A percentile compares a stretch with the other conserved stretches of the same genome.
Conservation (phyloP, 2,888 invertebrate species). For the Heliconius erato region DNA sequence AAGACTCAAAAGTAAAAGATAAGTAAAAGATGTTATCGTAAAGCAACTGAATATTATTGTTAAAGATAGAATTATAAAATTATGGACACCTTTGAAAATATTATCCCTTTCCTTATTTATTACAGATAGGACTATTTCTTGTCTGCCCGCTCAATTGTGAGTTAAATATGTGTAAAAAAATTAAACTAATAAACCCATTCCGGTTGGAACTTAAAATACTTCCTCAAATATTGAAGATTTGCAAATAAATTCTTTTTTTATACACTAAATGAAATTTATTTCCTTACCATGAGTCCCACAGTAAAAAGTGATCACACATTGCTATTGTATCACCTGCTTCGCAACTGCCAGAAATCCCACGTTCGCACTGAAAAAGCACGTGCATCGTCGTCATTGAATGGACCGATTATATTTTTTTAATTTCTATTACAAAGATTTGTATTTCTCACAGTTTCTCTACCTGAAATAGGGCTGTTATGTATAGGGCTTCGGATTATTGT, state of each 20-base stretch:
- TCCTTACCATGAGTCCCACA: not conserved
- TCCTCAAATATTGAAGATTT: not conserved
- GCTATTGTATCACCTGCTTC: conserved; percentile 48
- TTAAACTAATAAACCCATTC: not conserved
- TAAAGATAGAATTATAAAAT: not conserved
- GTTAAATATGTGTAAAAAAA: not conserved
- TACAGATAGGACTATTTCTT: not conserved
- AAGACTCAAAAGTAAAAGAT: too few species aligned
- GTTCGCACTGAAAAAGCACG: conserved; percentile 54
- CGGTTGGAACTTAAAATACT: not conserved
- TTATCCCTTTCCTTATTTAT: not conserved
- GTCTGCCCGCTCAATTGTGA: not conserved
- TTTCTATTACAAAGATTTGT: conserved; percentile 38
- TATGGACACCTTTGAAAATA: not conserved
- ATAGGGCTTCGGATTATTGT: not conserved
- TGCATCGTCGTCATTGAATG: conserved; percentile 50
- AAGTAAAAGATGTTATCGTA: too few species aligned
- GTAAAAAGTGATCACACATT: conserved; percentile 16
- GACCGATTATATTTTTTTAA: conserved; percentile 52
- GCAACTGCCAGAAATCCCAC: conserved; percentile 41
- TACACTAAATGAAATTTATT: not conserved
- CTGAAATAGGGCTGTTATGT: conserved; percentile 46
- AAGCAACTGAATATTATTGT: too few species aligned
- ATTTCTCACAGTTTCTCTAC: conserved; percentile 73
- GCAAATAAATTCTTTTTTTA: not conserved